Conservation (phyloP, 2,888 invertebrate genomes). For the Serripes groenlandicus region DNA sequence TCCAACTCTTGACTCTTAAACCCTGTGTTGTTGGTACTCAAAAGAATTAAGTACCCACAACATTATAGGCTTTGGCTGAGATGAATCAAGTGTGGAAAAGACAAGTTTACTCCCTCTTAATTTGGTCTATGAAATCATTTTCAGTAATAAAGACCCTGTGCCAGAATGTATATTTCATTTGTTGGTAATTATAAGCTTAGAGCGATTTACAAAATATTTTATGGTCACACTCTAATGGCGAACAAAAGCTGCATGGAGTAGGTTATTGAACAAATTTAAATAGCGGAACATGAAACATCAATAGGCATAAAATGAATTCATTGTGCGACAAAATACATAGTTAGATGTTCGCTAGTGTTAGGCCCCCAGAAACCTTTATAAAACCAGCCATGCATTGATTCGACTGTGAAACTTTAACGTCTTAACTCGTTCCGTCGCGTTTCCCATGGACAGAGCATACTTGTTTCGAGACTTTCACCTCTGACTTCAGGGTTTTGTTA, state of each 20-base stretch:
- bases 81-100: no score
- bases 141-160: not conserved
- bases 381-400: constrained; percentile 9
- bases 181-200: constrained; percentile 32
- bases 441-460: constrained; percentile 36
- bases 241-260: constrained; percentile 27
- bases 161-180: not conserved
- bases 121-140: no score
- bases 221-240: constrained; percentile 27
- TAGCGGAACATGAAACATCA: constrained; percentile 50
- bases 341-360: constrained; percentile 3
- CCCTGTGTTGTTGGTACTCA: no score
- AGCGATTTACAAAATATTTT: constrained; percentile 45
- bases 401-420: constrained; percentile 38
- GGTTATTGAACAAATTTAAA: constrained; percentile 42
- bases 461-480: constrained; percentile 66
- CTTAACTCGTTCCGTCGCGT: constrained; percentile 32
- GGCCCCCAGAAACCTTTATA: constrained; percentile 2
- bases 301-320: constrained; percentile 27
- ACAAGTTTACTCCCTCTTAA: no score
- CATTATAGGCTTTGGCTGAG: no score
- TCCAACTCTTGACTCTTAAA: no score
- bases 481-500: constrained; percentile 50
- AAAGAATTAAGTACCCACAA: no score
- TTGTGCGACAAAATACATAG: constrained; percentile 29